A percentile compares a stretch with the other conserved stretches of the same genome.
These are phyloP conservation scores for Istiophorus platypterus DNA, from an alignment of 2,113 vertebrate genomes.

Conservation along the genomic window DNA sequence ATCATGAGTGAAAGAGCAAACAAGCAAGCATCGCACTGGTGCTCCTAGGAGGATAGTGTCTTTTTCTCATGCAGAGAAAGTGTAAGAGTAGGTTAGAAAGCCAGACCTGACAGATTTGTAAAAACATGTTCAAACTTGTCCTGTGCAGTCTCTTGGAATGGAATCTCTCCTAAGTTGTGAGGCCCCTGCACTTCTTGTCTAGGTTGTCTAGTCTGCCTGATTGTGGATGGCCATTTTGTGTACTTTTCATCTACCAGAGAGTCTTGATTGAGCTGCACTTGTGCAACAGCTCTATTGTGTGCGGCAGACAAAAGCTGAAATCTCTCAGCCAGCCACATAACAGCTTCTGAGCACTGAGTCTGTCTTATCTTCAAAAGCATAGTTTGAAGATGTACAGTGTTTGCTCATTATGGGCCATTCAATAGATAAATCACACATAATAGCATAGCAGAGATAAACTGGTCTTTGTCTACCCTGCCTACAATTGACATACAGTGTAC, in stretches of 20 bases:
- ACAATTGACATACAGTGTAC: slow-evolving; percentile 72
- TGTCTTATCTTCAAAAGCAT: slow-evolving; percentile 79
- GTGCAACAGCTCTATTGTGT: slow-evolving; percentile 81
- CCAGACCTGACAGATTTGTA: slow-evolving; percentile 43
- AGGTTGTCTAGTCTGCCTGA: slow-evolving; percentile 73
- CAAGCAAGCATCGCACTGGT: slow-evolving; percentile 34
- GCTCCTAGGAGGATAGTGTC: slow-evolving; percentile 37
- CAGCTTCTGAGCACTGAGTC: slow-evolving; percentile 65
- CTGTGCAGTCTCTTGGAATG: slow-evolving; percentile 60
- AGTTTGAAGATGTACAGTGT: slow-evolving; percentile 77
- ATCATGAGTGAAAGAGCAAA: slow-evolving; percentile 2
- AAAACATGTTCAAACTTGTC: slow-evolving; percentile 71
- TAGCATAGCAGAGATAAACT: slow-evolving; percentile 78
- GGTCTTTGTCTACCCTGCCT: slow-evolving; percentile 74
- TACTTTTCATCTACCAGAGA: slow-evolving; percentile 79
- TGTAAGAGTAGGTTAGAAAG: slow-evolving; percentile 51
- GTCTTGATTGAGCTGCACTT: slow-evolving; percentile 83
- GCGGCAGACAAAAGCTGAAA: slow-evolving; percentile 79
- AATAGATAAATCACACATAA: slow-evolving; percentile 83
- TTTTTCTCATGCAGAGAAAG: slow-evolving; percentile 49
- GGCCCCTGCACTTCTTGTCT: slow-evolving; percentile 53
- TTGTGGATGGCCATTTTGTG: slow-evolving; percentile 83
- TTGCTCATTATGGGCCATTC: slow-evolving; percentile 84
- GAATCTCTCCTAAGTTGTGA: slow-evolving; percentile 56
- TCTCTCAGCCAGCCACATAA: slow-evolving; percentile 74